Evolutionary conservation across 2,113 vertebrate species (phyloP).

Genomic region (Syrmaticus mikado): DNA sequence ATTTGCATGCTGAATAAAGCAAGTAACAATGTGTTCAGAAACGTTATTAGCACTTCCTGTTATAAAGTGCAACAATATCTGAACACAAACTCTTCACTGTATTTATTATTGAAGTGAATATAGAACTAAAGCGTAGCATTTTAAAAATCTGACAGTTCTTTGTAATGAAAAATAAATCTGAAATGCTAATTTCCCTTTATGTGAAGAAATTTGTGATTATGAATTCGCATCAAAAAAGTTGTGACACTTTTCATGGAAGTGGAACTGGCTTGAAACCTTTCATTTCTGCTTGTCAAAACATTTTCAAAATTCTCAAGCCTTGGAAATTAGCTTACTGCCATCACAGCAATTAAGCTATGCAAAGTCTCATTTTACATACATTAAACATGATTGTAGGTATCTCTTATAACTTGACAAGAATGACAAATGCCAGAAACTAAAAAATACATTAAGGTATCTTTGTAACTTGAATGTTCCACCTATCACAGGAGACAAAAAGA

Average conservation of each 20-base stretch:
- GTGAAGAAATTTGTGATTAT: conserved; percentile 52
- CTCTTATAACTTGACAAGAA: conserved; percentile 17
- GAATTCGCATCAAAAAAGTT: conserved; percentile 33
- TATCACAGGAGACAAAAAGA: background rate
- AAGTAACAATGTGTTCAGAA: background rate
- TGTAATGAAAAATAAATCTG: conserved; percentile 63
- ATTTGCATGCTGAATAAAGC: background rate
- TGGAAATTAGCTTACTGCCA: conserved; percentile 77
- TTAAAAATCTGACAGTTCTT: background rate
- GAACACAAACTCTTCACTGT: background rate
- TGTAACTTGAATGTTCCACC: background rate
- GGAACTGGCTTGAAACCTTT: conserved; percentile 74
- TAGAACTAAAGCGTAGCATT: background rate
- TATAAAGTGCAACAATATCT: background rate
- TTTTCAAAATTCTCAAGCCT: conserved; percentile 70
- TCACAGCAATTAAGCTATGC: conserved; percentile 64
- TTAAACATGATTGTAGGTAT: conserved; percentile 46
- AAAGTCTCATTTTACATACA: conserved; percentile 68
- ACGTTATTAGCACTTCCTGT: background rate
- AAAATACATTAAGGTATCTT: conserved; percentile 18
- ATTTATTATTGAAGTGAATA: conserved; percentile 15
- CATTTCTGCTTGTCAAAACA: conserved; percentile 77
- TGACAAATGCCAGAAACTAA: background rate
- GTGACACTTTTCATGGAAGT: conserved; percentile 40
- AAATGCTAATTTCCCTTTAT: conserved; percentile 55